These are phyloP conservation scores for Corythornis vintsioides DNA, from an alignment of 2,113 vertebrate species.

Conservation along the genomic window DNA sequence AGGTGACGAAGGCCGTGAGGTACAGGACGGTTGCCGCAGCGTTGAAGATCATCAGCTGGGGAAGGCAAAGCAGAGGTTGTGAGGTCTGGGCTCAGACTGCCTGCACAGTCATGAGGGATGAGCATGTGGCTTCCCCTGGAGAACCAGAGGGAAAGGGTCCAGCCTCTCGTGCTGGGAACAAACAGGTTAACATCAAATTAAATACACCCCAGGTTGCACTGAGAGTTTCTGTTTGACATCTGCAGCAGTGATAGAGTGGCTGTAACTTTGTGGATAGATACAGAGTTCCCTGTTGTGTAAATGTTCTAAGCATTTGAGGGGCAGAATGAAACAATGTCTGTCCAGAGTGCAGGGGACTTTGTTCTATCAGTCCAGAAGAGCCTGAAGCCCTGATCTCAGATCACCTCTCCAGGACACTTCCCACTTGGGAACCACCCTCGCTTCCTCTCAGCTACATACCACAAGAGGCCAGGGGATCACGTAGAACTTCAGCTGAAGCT, in stretches of 20 bases:
- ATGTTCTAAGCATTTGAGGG: neutral
- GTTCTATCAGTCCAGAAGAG: neutral
- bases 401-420: neutral
- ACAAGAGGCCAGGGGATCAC: conserved; percentile 84
- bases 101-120: rapidly evolving
- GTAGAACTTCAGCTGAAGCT: conserved; percentile 69
- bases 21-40: conserved; percentile 78
- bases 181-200: too few relatives aligned
- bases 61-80: neutral
- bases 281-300: neutral
- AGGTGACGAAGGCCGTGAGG: conserved; percentile 83
- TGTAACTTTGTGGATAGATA: neutral
- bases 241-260: neutral
- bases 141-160: neutral
- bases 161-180: neutral
- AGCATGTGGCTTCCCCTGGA: neutral
- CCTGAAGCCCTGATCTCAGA: neutral
- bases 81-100: neutral
- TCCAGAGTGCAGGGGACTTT: neutral
- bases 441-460: conserved; percentile 71
- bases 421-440: neutral
- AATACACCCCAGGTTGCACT: neutral
- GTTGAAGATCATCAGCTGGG: conserved; percentile 84
- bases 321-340: neutral
- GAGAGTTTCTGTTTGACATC: neutral